A percentile compares a stretch with the other conserved stretches of the same genome.
Evolutionary conservation across 2,797 vertebrate genomes (phyloP).

Genomic region (Parotocinclus haroldoi): DNA sequence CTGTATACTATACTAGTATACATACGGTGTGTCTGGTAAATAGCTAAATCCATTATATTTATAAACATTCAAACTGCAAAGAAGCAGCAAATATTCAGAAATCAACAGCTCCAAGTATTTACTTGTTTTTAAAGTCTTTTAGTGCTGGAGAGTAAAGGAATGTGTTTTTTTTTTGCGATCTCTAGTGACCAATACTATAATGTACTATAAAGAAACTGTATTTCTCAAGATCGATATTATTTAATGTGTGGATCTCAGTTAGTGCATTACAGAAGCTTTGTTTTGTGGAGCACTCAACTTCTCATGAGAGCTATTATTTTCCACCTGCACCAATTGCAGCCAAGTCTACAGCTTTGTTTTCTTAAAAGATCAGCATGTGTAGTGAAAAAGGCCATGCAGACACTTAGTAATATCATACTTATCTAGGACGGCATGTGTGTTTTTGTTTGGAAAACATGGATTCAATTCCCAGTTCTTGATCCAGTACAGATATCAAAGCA

Average conservation of each 20-base stretch:
- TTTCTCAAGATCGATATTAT: constrained; percentile 27
- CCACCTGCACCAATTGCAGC: constrained; percentile 36
- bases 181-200: constrained; percentile 27
- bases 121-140: constrained; percentile 20
- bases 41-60: no score
- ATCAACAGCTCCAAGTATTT: constrained; percentile 16
- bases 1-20: no score
- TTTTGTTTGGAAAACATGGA: no score
- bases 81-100: constrained; percentile 19
- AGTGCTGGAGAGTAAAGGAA: constrained; percentile 3
- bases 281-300: constrained; percentile 37
- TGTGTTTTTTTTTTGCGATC: constrained; percentile 16
- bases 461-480: no score
- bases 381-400: constrained; percentile 11
- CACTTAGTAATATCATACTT: background rate
- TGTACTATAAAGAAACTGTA: constrained; percentile 21
- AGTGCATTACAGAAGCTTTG: constrained; percentile 31
- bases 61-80: no score
- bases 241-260: constrained; percentile 28
- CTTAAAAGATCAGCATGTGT: constrained; percentile 22
- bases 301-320: constrained; percentile 31
- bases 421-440: no score
- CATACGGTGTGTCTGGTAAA: no score
- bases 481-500: no score
- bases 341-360: constrained; percentile 18